Percentiles rank a stretch among this genome's conserved stretches.
These are phyloP conservation scores for Onychomys leucogaster DNA, from an alignment of 2,797 vertebrate genomes.

Conservation along the genomic window DNA sequence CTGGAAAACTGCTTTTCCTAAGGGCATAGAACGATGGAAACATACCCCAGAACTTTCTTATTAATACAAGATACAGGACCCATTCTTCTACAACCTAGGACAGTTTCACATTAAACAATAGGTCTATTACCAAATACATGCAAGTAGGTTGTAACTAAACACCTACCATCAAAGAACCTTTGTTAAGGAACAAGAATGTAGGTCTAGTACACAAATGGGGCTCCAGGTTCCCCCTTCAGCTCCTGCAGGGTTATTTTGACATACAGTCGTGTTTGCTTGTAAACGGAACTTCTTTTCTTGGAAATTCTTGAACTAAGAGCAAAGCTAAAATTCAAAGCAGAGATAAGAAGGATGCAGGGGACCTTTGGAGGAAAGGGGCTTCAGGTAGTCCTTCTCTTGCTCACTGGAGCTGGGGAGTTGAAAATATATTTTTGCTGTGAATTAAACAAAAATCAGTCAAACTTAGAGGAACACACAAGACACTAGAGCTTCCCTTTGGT, in stretches of 20 bases:
- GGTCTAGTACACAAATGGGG: too few relatives aligned
- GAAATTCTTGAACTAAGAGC: slow-evolving; percentile 4
- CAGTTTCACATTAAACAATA: slow-evolving; percentile 10
- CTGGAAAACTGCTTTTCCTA: neutral
- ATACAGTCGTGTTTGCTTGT: neutral
- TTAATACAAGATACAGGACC: slow-evolving; percentile 37
- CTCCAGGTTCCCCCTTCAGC: too few relatives aligned
- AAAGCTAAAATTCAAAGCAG: slow-evolving; percentile 38
- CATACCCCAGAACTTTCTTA: neutral
- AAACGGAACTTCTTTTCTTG: slow-evolving; percentile 11
- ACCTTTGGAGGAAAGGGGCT: neutral
- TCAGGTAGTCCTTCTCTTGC: neutral
- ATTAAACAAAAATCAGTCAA: slow-evolving; percentile 42
- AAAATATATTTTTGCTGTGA: neutral
- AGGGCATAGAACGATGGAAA: slow-evolving; percentile 22
- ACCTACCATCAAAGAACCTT: slow-evolving; percentile 23
- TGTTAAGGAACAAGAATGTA: neutral
- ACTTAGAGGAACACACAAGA: slow-evolving; percentile 41
- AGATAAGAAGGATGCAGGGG: neutral
- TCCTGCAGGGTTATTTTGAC: too few relatives aligned
- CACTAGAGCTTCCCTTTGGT: neutral
- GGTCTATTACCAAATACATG: neutral
- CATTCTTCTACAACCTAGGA: slow-evolving; percentile 28
- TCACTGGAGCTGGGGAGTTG: neutral
- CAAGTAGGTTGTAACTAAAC: neutral